These are phyloP conservation scores for Gorilla gorilla DNA, from an alignment of 2,113 vertebrate genomes.

Conservation along the genomic window DNA sequence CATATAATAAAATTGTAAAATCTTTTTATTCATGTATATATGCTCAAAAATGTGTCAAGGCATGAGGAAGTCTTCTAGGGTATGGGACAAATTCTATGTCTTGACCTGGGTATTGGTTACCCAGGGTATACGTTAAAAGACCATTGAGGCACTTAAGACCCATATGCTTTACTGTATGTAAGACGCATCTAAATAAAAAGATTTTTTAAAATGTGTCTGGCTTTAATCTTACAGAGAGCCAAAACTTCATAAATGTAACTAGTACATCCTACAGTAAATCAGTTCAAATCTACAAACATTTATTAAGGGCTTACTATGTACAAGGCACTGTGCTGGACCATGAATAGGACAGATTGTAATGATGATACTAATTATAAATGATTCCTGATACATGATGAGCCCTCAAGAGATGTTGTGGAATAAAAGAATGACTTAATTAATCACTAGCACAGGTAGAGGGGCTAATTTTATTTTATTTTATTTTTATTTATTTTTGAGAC, in stretches of 20 bases:
- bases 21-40: not conserved
- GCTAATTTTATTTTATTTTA: too few species aligned
- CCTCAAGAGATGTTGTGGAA: not conserved
- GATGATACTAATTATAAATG: not conserved
- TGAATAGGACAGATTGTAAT: not conserved
- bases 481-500: too few species aligned
- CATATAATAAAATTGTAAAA: not conserved
- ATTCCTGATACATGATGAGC: not conserved
- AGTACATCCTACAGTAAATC: not conserved
- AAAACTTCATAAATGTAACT: not conserved
- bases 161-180: not conserved
- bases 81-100: not conserved
- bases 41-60: not conserved
- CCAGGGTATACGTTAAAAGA: not conserved
- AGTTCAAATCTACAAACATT: not conserved
- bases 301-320: not conserved
- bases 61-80: not conserved
- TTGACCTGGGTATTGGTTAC: not conserved
- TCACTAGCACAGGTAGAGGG: not conserved
- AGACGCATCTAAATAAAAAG: not conserved
- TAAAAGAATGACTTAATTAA: not conserved
- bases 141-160: not conserved
- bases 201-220: not conserved
- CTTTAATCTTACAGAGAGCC: not conserved
- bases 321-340: not conserved